These are phyloP conservation scores for Cossypha polioptera DNA, from an alignment of 2,797 vertebrate genomes.

Conservation along the genomic window DNA sequence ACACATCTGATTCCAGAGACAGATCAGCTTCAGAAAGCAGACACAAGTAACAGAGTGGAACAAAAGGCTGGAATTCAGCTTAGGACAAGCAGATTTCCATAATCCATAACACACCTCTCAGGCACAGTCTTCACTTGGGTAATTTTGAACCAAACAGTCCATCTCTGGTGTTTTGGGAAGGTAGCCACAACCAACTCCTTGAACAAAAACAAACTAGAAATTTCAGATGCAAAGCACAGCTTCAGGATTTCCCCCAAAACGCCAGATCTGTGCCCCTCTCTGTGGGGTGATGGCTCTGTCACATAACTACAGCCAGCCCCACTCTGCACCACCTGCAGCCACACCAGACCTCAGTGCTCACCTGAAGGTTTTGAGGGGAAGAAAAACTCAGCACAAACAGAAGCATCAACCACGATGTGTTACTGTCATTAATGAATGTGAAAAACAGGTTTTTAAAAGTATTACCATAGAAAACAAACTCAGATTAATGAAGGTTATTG, in stretches of 20 bases:
- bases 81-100: not conserved
- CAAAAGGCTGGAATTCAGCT: conserved; percentile 14
- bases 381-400: not conserved
- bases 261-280: not conserved
- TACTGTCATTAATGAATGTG: not conserved
- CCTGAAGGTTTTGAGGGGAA: not conserved
- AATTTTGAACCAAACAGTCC: not conserved
- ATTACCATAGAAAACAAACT: not conserved
- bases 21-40: conserved; percentile 15
- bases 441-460: not conserved
- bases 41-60: not conserved
- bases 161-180: not conserved
- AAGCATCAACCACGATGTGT: not conserved
- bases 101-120: not conserved
- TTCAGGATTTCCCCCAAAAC: not conserved
- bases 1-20: not conserved
- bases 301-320: not conserved
- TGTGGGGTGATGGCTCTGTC: not conserved
- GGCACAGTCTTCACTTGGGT: not conserved
- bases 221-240: not conserved
- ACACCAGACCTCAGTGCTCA: not conserved
- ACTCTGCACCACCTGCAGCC: not conserved
- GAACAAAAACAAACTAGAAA: not conserved
- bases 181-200: not conserved
- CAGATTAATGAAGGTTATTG: not conserved